phyloP scores from a whole-genome alignment of 2,797 vertebrate genomes.

The Alauda arvensis region DNA sequence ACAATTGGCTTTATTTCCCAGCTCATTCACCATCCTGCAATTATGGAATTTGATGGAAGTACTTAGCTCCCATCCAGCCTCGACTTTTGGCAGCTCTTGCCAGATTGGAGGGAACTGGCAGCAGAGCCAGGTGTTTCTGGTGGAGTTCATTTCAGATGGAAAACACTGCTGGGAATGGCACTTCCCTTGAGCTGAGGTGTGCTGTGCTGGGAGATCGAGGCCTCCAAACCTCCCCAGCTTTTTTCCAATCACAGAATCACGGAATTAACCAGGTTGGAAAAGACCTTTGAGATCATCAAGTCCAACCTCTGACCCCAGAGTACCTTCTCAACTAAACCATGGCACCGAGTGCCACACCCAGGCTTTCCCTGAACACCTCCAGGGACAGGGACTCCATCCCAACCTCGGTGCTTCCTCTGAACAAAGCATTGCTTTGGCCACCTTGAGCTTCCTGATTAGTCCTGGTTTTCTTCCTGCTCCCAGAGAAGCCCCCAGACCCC shows the following conservation, averaged over 20 bases:
- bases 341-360: not conserved
- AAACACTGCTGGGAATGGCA: not conserved
- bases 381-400: not conserved
- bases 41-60: slow-evolving; percentile 21
- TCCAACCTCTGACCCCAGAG: not conserved
- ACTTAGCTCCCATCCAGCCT: not conserved
- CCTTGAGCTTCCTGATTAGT: not conserved
- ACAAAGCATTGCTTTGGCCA: not conserved
- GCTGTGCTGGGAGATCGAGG: not conserved
- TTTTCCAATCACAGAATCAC: not conserved
- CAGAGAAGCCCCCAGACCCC: not conserved
- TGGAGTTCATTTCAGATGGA: not conserved
- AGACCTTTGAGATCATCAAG: not conserved
- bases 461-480: not conserved
- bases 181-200: not conserved
- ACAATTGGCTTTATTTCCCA: slow-evolving; percentile 37
- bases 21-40: slow-evolving; percentile 17
- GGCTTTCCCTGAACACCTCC: not conserved
- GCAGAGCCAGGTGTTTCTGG: not conserved
- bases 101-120: not conserved
- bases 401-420: not conserved
- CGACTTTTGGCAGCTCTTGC: slow-evolving; percentile 1
- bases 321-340: not conserved
- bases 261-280: not conserved
- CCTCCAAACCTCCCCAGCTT: not conserved